phyloP scores from a whole-genome alignment of 2,113 vertebrate species.

The Festucalex cinctus region DNA sequence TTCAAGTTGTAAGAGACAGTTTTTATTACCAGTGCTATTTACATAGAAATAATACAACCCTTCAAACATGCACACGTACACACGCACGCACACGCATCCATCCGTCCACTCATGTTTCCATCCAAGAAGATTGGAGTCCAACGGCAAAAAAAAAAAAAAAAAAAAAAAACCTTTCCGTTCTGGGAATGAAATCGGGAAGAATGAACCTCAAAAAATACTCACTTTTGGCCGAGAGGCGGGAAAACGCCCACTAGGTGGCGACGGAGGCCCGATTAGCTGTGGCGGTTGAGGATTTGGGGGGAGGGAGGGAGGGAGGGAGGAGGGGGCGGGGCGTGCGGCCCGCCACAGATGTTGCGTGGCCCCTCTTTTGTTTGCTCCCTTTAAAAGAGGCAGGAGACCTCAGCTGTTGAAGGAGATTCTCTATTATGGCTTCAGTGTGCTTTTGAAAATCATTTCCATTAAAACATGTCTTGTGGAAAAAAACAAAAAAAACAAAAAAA shows the following conservation, averaged over 20 bases:
- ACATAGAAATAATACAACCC: constrained; percentile 75
- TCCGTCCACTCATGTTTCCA: constrained; percentile 18
- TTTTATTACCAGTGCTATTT: constrained; percentile 79
- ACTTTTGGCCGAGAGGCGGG: too few species aligned
- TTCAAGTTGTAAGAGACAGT: constrained; percentile 68
- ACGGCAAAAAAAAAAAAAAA: constrained; percentile 39
- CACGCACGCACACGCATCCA: constrained; percentile 18
- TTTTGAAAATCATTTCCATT: constrained; percentile 82
- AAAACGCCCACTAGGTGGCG: background rate
- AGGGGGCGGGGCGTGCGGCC: constrained; percentile 26
- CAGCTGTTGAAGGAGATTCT: constrained; percentile 80
- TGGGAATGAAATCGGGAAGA: background rate
- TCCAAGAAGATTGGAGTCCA: constrained; percentile 43
- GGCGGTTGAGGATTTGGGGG: background rate
- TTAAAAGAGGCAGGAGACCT: constrained; percentile 76
- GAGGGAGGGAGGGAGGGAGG: constrained; percentile 51
- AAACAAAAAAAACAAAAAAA: too few species aligned
- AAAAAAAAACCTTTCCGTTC: constrained; percentile 29
- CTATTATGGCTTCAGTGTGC: constrained; percentile 81
- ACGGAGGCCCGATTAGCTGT: background rate
- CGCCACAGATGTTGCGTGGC: constrained; percentile 76
- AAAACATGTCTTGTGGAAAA: constrained; percentile 75
- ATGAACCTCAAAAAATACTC: too few species aligned
- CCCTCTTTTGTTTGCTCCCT: constrained; percentile 71
- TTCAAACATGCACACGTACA: constrained; percentile 55